These are phyloP conservation scores for Mya arenaria DNA, from an alignment of 1,140 invertebrate species.

Conservation along the genomic window DNA sequence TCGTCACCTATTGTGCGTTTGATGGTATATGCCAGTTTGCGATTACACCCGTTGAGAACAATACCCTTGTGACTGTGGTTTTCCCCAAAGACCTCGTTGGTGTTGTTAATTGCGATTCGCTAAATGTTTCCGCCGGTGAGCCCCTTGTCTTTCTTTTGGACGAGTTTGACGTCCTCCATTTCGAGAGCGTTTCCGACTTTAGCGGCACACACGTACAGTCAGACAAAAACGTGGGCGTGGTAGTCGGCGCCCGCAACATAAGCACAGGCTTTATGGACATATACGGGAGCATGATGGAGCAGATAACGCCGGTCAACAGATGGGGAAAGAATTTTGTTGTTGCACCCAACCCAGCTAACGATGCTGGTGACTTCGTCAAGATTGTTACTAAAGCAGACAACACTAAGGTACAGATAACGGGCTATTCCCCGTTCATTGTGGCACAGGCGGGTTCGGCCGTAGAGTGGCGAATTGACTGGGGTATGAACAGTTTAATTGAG, in stretches of 20 bases:
- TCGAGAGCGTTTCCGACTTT: constrained; percentile 39
- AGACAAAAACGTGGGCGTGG: constrained; percentile 17
- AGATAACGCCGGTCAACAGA: constrained; percentile 26
- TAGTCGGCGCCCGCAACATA: constrained; percentile 19
- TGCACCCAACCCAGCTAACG: constrained; percentile 1
- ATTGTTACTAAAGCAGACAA: constrained; percentile 25
- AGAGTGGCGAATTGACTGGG: constrained; percentile 28
- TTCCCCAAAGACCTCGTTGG: background rate
- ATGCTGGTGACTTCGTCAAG: constrained; percentile 38
- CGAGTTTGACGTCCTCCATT: constrained; percentile 37
- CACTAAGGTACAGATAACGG: constrained; percentile 17
- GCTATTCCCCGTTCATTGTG: constrained; percentile 37
- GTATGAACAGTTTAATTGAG: background rate
- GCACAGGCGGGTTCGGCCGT: background rate
- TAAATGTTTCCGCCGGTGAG: background rate
- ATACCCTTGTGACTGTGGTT: background rate
- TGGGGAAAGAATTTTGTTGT: constrained; percentile 41
- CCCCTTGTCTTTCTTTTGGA: constrained; percentile 4
- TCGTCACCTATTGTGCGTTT: constrained; percentile 40
- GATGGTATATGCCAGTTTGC: constrained; percentile 42
- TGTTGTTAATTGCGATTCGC: background rate
- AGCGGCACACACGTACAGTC: constrained; percentile 12
- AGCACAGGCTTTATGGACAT: background rate
- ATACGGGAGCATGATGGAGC: constrained; percentile 5
- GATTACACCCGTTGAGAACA: background rate